These are phyloP conservation scores for Chrysopa pallens DNA, from an alignment of 1,140 invertebrate species.

Conservation along the genomic window DNA sequence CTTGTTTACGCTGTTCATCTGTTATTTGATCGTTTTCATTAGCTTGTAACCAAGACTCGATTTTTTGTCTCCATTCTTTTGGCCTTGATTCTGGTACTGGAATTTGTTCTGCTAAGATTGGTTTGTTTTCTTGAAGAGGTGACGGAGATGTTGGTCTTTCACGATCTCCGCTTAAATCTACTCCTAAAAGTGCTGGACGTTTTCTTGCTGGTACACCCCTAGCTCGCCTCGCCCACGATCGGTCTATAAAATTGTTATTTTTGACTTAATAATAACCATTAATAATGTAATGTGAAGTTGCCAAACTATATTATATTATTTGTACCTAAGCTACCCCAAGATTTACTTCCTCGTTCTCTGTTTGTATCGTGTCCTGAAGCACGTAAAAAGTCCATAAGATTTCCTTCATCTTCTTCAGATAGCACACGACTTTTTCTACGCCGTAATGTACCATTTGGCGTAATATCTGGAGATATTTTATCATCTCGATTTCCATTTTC, in stretches of 20 bases:
- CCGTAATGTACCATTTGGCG: conserved; percentile 71
- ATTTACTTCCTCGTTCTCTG: conserved; percentile 50
- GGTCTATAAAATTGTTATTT: conserved; percentile 39
- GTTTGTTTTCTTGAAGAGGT: conserved; percentile 32
- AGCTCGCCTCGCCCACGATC: conserved; percentile 70
- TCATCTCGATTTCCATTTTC: conserved; percentile 25
- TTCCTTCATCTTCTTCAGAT: conserved; percentile 68
- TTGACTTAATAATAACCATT: conserved; percentile 3
- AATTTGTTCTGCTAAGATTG: conserved; percentile 24
- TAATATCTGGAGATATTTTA: conserved; percentile 65
- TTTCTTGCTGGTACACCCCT: conserved; percentile 46
- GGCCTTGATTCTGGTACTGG: conserved; percentile 32
- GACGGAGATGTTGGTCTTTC: conserved; percentile 56
- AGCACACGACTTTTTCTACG: conserved; percentile 61
- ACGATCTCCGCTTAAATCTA: conserved; percentile 48
- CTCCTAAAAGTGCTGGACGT: conserved; percentile 45
- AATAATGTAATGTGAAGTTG: not conserved
- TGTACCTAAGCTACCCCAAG: conserved; percentile 53
- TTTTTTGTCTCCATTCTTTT: conserved; percentile 69
- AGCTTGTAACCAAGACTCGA: conserved; percentile 77
- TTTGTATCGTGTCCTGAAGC: conserved; percentile 48
- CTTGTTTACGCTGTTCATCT: conserved; percentile 39
- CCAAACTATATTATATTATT: not conserved
- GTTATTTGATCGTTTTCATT: conserved; percentile 62
- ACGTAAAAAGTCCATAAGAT: conserved; percentile 70